A percentile compares a stretch with the other conserved stretches of the same genome.
Evolutionary conservation across 2,888 invertebrate genomes (phyloP).

Genomic region (Brachypalpus laphriformis): DNA sequence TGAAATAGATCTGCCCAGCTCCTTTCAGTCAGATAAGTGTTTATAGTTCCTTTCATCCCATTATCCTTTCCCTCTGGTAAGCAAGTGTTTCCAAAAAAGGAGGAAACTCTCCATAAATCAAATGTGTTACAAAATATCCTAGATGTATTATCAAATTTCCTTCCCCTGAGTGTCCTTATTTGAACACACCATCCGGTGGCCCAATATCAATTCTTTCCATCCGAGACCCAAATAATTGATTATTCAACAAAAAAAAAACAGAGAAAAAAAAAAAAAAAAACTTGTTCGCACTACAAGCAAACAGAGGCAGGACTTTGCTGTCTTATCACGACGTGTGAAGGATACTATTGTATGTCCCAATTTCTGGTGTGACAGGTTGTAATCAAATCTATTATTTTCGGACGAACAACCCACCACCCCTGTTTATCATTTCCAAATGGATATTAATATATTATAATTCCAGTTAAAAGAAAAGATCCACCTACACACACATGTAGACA

Average conservation of each 20-base stretch:
- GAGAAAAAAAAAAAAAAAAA: not conserved
- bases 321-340: slow-evolving; percentile 3
- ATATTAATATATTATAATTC: slow-evolving; percentile 26
- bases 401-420: not conserved
- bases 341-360: not conserved
- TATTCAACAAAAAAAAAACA: slow-evolving; percentile 57
- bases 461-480: slow-evolving; percentile 1
- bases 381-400: slow-evolving; percentile 38
- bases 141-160: slow-evolving; percentile 65
- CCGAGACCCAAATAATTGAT: slow-evolving; percentile 63
- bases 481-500: not conserved
- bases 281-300: not conserved
- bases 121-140: slow-evolving; percentile 69
- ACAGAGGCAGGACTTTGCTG: not conserved
- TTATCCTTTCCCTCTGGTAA: slow-evolving; percentile 25
- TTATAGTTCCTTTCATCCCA: slow-evolving; percentile 5
- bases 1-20: not conserved
- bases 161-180: slow-evolving; percentile 66
- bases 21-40: slow-evolving; percentile 4
- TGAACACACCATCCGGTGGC: slow-evolving; percentile 36
- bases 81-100: slow-evolving; percentile 29
- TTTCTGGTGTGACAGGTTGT: slow-evolving; percentile 43
- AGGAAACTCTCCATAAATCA: slow-evolving; percentile 69
- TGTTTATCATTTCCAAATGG: slow-evolving; percentile 36
- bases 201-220: slow-evolving; percentile 42